Evolutionary conservation across 2,113 vertebrate species (phyloP).

Genomic region (Pterocles orientalis): DNA sequence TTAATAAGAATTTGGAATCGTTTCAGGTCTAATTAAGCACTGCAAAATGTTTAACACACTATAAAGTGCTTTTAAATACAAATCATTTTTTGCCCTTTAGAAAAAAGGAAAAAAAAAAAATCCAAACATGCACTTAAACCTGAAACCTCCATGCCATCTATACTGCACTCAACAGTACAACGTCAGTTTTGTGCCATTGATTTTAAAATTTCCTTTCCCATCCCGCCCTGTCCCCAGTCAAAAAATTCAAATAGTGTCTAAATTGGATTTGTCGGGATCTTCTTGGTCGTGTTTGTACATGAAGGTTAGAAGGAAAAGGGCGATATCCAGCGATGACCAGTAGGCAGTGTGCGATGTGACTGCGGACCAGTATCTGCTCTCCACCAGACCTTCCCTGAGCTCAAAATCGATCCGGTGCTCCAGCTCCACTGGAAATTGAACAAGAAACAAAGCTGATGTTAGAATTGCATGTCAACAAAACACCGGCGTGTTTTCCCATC

Average conservation of each 20-base stretch:
- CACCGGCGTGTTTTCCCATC: accelerated
- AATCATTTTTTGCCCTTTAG: constrained; percentile 53
- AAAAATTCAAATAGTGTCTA: constrained; percentile 68
- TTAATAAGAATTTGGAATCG: constrained; percentile 32
- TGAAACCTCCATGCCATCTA: constrained; percentile 64
- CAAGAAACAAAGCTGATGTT: neutral
- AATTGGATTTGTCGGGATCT: constrained; percentile 61
- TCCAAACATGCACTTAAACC: constrained; percentile 71
- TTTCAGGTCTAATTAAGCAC: constrained; percentile 47
- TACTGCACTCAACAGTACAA: constrained; percentile 37
- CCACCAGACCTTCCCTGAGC: constrained; percentile 94
- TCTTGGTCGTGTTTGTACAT: constrained; percentile 86
- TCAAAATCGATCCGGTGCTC: constrained; percentile 96
- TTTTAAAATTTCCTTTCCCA: neutral
- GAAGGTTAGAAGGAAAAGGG: constrained; percentile 95
- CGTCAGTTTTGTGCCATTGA: constrained; percentile 36
- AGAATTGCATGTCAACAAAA: neutral
- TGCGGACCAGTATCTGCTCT: constrained; percentile 97
- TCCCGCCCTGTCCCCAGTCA: neutral
- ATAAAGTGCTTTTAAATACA: constrained; percentile 74
- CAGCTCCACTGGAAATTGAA: constrained; percentile 84
- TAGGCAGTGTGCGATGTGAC: constrained; percentile 98
- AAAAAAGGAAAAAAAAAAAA: constrained; percentile 50
- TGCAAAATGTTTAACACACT: constrained; percentile 57
- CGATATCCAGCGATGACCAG: constrained; percentile 95